Evolutionary conservation across 1,140 invertebrate genomes (phyloP).

Genomic region (Mamestra configurata): DNA sequence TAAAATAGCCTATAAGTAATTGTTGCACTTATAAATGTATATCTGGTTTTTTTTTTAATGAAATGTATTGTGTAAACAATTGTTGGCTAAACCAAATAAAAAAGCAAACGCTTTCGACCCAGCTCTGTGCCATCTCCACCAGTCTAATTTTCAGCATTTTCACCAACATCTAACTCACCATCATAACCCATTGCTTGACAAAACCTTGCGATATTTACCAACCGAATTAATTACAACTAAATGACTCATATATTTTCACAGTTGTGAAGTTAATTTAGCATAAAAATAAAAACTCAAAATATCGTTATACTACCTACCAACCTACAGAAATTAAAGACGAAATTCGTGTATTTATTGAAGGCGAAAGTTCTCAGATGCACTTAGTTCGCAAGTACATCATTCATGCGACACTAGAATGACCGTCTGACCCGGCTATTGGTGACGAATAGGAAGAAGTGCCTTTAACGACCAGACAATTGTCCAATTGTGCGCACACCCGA

Average conservation of each 20-base stretch:
- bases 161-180: background rate
- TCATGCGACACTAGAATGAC: slow-evolving; percentile 35
- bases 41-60: too few relatives aligned
- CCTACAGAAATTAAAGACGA: background rate
- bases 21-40: too few relatives aligned
- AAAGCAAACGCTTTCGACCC: too few relatives aligned
- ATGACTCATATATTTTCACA: slow-evolving; percentile 14
- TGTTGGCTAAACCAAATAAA: too few relatives aligned
- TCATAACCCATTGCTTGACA: background rate
- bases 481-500: slow-evolving; percentile 71
- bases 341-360: background rate
- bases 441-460: slow-evolving; percentile 66
- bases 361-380: background rate
- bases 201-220: slow-evolving; percentile 1
- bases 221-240: background rate
- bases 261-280: background rate
- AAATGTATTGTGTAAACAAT: too few relatives aligned
- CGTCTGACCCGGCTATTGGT: slow-evolving; percentile 55
- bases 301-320: too few relatives aligned
- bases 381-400: background rate
- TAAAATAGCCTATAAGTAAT: too few relatives aligned
- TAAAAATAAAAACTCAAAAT: background rate
- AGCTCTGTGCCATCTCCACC: too few relatives aligned
- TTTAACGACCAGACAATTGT: slow-evolving; percentile 71
- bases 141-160: too few relatives aligned